Evolutionary conservation across 2,888 invertebrate species (phyloP), one percentile per base, ranked within the genome.

Genomic region (Leucoptera coffeella): DNA sequence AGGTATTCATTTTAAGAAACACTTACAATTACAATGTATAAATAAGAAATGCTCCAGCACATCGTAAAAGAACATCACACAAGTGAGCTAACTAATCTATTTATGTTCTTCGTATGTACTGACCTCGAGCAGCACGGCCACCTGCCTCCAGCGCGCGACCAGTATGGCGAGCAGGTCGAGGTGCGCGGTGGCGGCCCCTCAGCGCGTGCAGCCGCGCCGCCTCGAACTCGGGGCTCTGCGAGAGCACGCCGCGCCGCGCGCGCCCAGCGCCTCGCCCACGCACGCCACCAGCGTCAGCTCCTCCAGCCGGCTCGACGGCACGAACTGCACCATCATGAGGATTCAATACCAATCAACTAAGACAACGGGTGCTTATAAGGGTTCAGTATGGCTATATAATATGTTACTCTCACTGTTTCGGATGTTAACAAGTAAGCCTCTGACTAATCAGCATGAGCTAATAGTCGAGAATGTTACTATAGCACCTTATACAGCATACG

Each of bases 211-310:
- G 73, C 34, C 94, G 76, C 13, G 84, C 87, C 32, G 85, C 49
- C 42, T 81, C 82, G 57, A 92, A 91, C 60, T 96, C 96, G 1
- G 85, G 89, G 38, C 89, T 87, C 57, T 95, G 89, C 38, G 93
- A 94, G 22, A 97, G 72, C 28, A 96, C 94, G 1, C 95, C 93
- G 95, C 93, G 60, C 95, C 92, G 27, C 92, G 77, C 19, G 89
- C 92, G 27, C 94, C 95, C 81, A 90, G 83, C 1, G 89, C 86
- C 69, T 91, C 91, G 32, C 89, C 86, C 32, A 97, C 88, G 32
- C 94, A 71, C 28, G 97, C 69, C 31, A 95, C 55, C 23, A 99
- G 67, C 34, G 97, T 77, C 20, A 88, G 83, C 64, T 97, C 97
- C 64, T 99, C 97, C 53, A 85, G 85, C 51, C 86, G 83, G 56